These are phyloP conservation scores for Bettongia penicillata DNA, from an alignment of 2,113 vertebrate genomes.

Conservation along the genomic window DNA sequence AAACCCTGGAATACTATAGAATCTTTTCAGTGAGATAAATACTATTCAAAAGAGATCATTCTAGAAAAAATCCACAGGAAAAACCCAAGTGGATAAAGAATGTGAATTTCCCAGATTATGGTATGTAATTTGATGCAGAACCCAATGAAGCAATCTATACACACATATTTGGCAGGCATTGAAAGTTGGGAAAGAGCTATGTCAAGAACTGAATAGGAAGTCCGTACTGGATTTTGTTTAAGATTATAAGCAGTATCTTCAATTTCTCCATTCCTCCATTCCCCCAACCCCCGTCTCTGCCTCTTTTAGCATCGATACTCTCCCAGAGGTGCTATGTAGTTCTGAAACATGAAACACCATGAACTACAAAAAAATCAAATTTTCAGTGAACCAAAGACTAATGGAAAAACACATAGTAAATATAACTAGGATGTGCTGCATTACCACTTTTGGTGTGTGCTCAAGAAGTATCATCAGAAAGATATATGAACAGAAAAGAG, in stretches of 20 bases:
- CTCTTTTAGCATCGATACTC: no score
- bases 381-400: no score
- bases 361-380: no score
- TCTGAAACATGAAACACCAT: no score
- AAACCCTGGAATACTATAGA: background rate
- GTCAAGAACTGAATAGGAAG: background rate
- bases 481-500: background rate
- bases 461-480: background rate
- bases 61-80: background rate
- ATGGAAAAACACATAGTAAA: no score
- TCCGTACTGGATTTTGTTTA: background rate
- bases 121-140: background rate
- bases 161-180: background rate
- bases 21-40: background rate
- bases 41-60: background rate
- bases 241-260: background rate
- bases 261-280: no score
- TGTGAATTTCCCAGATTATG: background rate
- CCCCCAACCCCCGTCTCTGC: no score
- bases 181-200: background rate
- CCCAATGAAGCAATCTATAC: background rate
- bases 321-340: no score
- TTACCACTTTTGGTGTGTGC: background rate
- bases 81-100: background rate
- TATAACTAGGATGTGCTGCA: no score